Evolutionary conservation across 2,888 invertebrate genomes (phyloP).

Genomic region (Apotomis turbidana): DNA sequence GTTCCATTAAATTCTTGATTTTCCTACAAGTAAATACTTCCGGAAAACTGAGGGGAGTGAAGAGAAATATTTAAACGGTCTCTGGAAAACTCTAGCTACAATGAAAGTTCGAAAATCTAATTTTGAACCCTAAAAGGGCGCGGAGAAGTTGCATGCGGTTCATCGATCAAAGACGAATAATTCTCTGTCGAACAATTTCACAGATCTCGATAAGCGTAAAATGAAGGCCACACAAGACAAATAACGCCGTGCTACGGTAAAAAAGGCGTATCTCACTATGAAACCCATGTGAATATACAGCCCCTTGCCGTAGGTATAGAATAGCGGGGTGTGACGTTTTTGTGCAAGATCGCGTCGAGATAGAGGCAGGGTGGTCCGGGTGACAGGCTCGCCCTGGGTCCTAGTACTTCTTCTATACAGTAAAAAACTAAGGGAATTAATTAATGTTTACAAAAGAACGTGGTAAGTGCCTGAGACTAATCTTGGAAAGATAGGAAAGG

Average conservation of each 20-base stretch:
- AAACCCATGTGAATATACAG: too few relatives aligned
- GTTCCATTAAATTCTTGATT: background rate
- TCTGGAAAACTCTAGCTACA: background rate
- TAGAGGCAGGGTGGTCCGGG: slow-evolving; percentile 73
- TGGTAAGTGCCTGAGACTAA: background rate
- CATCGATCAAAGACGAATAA: slow-evolving; percentile 35
- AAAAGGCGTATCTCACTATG: too few relatives aligned
- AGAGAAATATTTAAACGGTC: slow-evolving; percentile 7
- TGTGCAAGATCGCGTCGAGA: slow-evolving; percentile 70
- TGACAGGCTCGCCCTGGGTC: slow-evolving; percentile 49
- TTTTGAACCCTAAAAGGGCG: slow-evolving; percentile 18
- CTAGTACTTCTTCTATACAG: slow-evolving; percentile 26
- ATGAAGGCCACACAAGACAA: slow-evolving; percentile 77
- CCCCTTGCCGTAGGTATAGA: too few relatives aligned
- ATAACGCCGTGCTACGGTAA: slow-evolving; percentile 55
- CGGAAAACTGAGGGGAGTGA: background rate
- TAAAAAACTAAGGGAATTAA: slow-evolving; percentile 15
- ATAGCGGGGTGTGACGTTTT: slow-evolving; percentile 66
- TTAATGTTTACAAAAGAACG: background rate
- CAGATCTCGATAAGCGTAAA: slow-evolving; percentile 64
- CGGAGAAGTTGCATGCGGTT: slow-evolving; percentile 1
- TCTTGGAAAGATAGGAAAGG: background rate
- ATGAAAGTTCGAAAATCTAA: slow-evolving; percentile 13
- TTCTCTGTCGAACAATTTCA: slow-evolving; percentile 51
- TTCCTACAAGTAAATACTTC: background rate